phyloP scores from a whole-genome alignment of 2,113 vertebrate species.

The Myrmophylax atrothorax region DNA sequence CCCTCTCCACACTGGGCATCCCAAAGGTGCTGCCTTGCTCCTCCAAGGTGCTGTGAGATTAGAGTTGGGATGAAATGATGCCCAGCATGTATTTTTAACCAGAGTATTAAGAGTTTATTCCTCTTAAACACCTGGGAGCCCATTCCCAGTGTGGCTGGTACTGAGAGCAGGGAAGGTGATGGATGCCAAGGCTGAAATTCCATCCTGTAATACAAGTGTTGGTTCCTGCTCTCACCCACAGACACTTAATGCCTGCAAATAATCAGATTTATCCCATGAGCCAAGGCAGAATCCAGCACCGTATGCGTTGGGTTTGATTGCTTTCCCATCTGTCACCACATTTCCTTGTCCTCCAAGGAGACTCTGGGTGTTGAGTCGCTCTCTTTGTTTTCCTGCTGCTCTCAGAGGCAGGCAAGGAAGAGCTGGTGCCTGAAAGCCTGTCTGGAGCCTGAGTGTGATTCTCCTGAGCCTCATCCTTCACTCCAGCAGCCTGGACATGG shows the following conservation, averaged over 20 bases:
- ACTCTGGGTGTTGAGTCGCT: neutral
- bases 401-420: neutral
- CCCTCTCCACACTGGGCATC: neutral
- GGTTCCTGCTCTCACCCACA: neutral
- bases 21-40: neutral
- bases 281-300: neutral
- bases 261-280: neutral
- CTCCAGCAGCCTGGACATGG: fast-evolving
- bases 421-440: neutral
- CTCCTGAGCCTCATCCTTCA: neutral
- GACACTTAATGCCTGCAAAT: neutral
- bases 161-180: neutral
- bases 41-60: neutral
- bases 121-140: neutral
- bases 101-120: neutral
- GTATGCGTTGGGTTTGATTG: neutral
- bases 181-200: neutral
- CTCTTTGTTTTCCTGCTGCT: neutral
- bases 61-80: neutral
- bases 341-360: neutral
- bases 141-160: neutral
- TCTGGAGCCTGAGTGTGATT: neutral
- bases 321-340: neutral
- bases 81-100: neutral
- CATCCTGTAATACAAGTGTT: neutral